Conservation (phyloP, 2,797 vertebrate genomes). For the Lutjanus argentimaculatus region DNA sequence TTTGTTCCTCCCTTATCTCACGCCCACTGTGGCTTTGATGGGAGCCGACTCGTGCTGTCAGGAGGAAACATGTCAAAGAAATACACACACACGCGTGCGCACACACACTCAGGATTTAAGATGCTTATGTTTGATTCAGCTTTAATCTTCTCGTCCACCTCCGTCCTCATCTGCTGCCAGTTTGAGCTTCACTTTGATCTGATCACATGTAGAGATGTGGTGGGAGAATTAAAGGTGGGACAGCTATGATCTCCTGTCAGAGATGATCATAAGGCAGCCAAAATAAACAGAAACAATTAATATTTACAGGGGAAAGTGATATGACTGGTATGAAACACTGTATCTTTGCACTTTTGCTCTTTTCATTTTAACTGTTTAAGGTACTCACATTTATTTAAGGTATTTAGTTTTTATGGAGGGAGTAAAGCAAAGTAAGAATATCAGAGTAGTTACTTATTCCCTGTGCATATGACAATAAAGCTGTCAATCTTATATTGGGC, state of each 20-base stretch:
- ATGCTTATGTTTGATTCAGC: slow-evolving; percentile 70
- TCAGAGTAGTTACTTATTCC: not conserved
- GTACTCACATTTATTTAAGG: not conserved
- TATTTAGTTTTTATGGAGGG: too few species aligned
- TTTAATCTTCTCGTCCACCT: slow-evolving; percentile 74
- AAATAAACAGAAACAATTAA: slow-evolving; percentile 40
- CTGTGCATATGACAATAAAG: not conserved
- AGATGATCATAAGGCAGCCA: slow-evolving; percentile 22
- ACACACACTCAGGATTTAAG: slow-evolving; percentile 57
- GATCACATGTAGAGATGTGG: slow-evolving; percentile 47
- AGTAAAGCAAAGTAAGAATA: not conserved
- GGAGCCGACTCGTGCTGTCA: slow-evolving; percentile 41
- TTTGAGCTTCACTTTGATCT: slow-evolving; percentile 64
- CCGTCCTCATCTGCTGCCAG: slow-evolving; percentile 67
- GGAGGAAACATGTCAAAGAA: slow-evolving; percentile 50
- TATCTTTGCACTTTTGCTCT: not conserved
- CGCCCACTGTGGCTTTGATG: slow-evolving; percentile 43
- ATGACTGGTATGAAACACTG: not conserved
- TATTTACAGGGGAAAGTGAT: slow-evolving; percentile 5
- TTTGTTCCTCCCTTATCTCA: slow-evolving; percentile 45
- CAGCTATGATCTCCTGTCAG: slow-evolving; percentile 40
- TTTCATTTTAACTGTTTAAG: not conserved
- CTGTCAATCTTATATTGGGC: not conserved
- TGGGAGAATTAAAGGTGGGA: slow-evolving; percentile 50
- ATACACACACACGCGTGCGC: not conserved